Base-by-base conservation (phyloP, 2,888 invertebrate genomes). In the Cerastis leucographa region DNA sequence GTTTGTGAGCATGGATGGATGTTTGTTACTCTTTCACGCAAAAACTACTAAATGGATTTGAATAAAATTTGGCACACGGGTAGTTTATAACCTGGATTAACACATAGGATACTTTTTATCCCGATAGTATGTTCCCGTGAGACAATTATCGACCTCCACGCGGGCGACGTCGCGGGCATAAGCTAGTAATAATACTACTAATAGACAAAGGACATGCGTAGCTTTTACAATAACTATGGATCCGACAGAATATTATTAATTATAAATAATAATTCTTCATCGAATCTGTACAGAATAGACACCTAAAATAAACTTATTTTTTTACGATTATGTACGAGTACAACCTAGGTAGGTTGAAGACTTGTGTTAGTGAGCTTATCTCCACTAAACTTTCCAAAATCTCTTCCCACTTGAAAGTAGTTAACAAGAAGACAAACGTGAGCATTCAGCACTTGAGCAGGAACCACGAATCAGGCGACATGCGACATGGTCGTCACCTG, bases 391-490 rank as follows among this genome's bases (percentile, higher is more conserved):
- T 40, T 25, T 54, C 35, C 4, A 40, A 54, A 77, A 64, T 40
- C 6, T 65, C 11, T 71, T 44, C 17, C 17, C 46, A 14, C 40
- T 54, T 46, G 62, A 72, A 98, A 97, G 42, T 40, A 51, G 62
- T 61, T 9, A 49, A 59, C 25, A 42, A 49, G 59, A 42, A 62
- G 61, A 51, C 49, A 70, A 74, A 35, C 54, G 22, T n/a, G 44
- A 46, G 46, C 59, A 25, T 14, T 42, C 54, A 61, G 40, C 72
- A 49, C 17, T 11, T 22, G 1, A 25, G 25, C 46, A 9, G 35
- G 49, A 61, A 73, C 59, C 8, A 22, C 59, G 59, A 12, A 3
- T 17, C 56, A 25, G 56, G 56, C 17, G 17, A 14, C 25, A 3
- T 61, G 54, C 44, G 42, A 66, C 71, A 73, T 67, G 40, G 14